Percentiles rank a stretch among this genome's conserved stretches.
Conservation (phyloP, 2,888 invertebrate genomes). For the Macaria liturata region DNA sequence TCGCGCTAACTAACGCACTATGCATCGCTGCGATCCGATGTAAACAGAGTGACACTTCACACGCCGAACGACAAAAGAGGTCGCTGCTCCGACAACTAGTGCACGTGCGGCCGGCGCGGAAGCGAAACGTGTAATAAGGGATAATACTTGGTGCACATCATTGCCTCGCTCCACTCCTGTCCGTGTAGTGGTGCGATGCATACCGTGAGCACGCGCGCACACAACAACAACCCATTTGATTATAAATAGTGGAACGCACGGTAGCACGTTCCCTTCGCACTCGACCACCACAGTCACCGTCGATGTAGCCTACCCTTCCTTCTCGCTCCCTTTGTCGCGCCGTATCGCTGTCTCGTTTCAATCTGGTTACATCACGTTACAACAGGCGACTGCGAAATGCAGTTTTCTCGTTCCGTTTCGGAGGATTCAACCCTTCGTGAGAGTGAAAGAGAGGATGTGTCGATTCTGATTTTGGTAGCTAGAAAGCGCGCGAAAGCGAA, state of each 20-base stretch:
- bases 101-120: constrained; percentile 76
- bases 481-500: constrained; percentile 81
- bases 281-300: constrained; percentile 75
- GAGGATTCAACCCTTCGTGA: constrained; percentile 43
- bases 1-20: constrained; percentile 73
- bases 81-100: constrained; percentile 66
- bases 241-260: constrained; percentile 82
- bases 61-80: constrained; percentile 72
- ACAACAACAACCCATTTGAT: constrained; percentile 70
- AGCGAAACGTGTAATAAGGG: constrained; percentile 80
- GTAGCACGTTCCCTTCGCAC: constrained; percentile 82
- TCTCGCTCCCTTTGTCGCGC: constrained; percentile 42
- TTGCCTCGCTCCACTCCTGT: constrained; percentile 69
- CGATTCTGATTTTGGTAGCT: constrained; percentile 52
- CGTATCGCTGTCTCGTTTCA: constrained; percentile 55
- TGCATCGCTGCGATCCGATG: constrained; percentile 71
- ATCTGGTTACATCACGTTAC: constrained; percentile 74
- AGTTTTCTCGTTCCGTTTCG: constrained; percentile 59
- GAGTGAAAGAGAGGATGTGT: constrained; percentile 52
- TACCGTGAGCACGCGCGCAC: constrained; percentile 73
- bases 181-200: constrained; percentile 71
- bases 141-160: constrained; percentile 82
- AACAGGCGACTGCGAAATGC: constrained; percentile 51
- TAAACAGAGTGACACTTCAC: constrained; percentile 76
- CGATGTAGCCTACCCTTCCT: constrained; percentile 58